These are phyloP conservation scores for Umimayanthus kanabou DNA, from an alignment of 92 coral and sea anemone species.

Conservation along the genomic window DNA sequence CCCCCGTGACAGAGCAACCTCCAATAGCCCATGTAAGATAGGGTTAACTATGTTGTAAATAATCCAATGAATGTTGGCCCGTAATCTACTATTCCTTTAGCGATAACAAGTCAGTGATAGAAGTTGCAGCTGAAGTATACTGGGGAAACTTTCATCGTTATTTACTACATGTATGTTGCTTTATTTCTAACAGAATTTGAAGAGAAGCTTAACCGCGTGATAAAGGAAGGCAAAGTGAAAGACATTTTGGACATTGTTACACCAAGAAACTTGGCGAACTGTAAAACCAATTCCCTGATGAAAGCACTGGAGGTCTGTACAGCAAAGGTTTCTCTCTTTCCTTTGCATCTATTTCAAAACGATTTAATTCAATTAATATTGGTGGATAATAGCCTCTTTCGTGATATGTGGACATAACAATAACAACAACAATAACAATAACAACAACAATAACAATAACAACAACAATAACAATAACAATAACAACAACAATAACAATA, in stretches of 20 bases:
- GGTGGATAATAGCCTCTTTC: too few species aligned
- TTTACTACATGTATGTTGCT: not conserved
- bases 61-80: too few species aligned
- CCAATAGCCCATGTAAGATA: too few species aligned
- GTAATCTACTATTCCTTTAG: too few species aligned
- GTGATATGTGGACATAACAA: too few species aligned
- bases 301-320: conserved; percentile 35
- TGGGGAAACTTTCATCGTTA: not conserved
- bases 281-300: conserved; percentile 26
- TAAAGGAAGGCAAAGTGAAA: conserved; percentile 27
- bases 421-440: too few species aligned
- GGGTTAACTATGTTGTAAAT: too few species aligned
- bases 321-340: not conserved
- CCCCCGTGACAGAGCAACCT: too few species aligned
- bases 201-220: not conserved
- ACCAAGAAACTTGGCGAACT: conserved; percentile 37
- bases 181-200: conserved; percentile 15
- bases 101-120: not conserved
- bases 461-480: not conserved
- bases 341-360: not conserved
- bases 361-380: too few species aligned
- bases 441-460: too few species aligned
- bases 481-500: not conserved
- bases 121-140: not conserved
- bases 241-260: conserved; percentile 26